phyloP scores from a whole-genome alignment of 2,797 vertebrate species.

The Gastrophryne carolinensis region DNA sequence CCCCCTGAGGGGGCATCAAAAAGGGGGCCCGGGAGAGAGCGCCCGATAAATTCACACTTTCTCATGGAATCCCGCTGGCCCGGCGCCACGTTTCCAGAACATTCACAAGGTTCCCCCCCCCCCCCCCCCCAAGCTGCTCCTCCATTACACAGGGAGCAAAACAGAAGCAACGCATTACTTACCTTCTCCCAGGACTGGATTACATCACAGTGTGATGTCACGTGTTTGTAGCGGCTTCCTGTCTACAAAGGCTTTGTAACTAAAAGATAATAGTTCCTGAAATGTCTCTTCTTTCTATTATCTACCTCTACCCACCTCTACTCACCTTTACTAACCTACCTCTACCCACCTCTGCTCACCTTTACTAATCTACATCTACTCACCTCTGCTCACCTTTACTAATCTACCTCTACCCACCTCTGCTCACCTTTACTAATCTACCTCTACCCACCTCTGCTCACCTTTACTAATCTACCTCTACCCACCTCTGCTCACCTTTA shows the following conservation, averaged over 20 bases:
- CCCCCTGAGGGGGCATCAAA: conserved; percentile 75
- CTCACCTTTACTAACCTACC: too few relatives aligned
- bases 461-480: too few relatives aligned
- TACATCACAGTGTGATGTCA: neutral
- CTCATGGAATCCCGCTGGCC: conserved; percentile 20
- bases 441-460: too few relatives aligned
- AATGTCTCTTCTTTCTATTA: too few relatives aligned
- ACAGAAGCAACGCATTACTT: neutral
- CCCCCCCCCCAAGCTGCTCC: neutral
- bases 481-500: too few relatives aligned
- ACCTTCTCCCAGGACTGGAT: neutral
- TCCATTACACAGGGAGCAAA: neutral
- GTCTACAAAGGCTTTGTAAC: neutral
- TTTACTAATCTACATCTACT: too few relatives aligned
- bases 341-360: too few relatives aligned
- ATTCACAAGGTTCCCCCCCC: neutral
- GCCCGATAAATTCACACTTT: conserved; percentile 29
- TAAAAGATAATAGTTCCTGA: neutral
- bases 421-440: too few relatives aligned
- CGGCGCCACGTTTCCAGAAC: conserved; percentile 12
- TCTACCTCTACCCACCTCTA: too few relatives aligned
- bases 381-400: too few relatives aligned
- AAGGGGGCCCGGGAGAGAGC: neutral
- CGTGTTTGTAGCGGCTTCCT: neutral
- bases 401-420: too few relatives aligned